A percentile compares a stretch with the other conserved stretches of the same genome.
Evolutionary conservation across 2,113 vertebrate genomes (phyloP).

Genomic region (Campylomormyrus numenius): DNA sequence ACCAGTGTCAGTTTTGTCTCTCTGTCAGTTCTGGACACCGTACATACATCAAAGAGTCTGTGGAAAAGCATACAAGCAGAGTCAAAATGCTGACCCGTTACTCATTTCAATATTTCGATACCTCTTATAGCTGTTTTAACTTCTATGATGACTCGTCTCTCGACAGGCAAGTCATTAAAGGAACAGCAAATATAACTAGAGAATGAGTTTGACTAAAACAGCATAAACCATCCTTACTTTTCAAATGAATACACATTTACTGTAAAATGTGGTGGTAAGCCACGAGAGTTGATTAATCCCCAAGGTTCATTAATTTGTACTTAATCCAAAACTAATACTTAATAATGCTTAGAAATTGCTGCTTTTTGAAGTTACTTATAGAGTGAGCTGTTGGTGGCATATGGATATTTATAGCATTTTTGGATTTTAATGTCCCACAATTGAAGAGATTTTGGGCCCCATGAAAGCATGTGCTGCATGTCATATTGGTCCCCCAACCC

Average conservation of each 20-base stretch:
- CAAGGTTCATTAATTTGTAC: not conserved
- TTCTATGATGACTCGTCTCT: not conserved
- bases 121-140: not conserved
- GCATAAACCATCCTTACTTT: not conserved
- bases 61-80: constrained; percentile 35
- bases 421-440: not conserved
- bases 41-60: constrained; percentile 96
- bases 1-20: constrained; percentile 96
- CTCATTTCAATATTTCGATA: not conserved
- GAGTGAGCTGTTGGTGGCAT: not conserved
- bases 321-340: not conserved
- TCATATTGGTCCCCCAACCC: not conserved
- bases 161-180: not conserved
- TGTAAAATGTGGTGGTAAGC: not conserved
- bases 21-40: constrained; percentile 89
- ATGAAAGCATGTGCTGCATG: not conserved
- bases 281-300: not conserved
- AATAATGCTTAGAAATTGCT: not conserved
- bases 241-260: not conserved
- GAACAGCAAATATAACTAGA: not conserved
- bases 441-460: not conserved
- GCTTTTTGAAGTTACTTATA: not conserved
- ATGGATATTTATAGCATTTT: not conserved
- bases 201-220: not conserved
- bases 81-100: not conserved